A percentile compares a stretch with the other conserved stretches of the same genome.
Conservation (phyloP, 2,888 invertebrate genomes). For the Rhagonycha lutea region DNA sequence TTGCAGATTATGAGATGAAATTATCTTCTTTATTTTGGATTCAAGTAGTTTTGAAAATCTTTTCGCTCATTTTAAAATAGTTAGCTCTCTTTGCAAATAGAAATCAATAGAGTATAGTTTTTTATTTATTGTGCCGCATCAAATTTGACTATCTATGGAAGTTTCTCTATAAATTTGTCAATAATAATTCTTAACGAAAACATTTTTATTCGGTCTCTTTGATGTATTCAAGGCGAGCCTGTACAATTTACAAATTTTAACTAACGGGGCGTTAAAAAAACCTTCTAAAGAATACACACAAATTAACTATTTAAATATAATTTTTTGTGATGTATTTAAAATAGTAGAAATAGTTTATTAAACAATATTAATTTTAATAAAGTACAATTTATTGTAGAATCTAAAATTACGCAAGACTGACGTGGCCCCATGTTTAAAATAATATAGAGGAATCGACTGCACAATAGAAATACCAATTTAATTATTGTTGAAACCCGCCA, state of each 20-base stretch:
- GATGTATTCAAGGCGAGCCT: neutral
- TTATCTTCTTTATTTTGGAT: too few species aligned
- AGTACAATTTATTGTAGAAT: neutral
- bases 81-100: neutral
- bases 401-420: slow-evolving; percentile 12
- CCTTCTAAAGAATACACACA: neutral
- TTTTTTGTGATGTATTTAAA: neutral
- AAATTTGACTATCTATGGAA: neutral
- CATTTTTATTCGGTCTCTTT: neutral
- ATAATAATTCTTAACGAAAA: neutral
- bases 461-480: slow-evolving; percentile 22
- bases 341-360: neutral
- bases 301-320: neutral
- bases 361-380: neutral
- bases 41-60: neutral
- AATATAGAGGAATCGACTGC: slow-evolving; percentile 22
- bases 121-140: neutral
- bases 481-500: slow-evolving; percentile 18
- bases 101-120: neutral
- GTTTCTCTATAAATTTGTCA: neutral
- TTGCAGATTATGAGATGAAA: too few species aligned
- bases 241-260: neutral
- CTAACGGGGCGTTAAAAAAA: neutral
- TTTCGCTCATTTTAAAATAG: neutral
- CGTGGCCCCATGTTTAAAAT: slow-evolving; percentile 18